Base-by-base conservation (phyloP, 1,140 invertebrate species). In the Octopus sinensis region DNA sequence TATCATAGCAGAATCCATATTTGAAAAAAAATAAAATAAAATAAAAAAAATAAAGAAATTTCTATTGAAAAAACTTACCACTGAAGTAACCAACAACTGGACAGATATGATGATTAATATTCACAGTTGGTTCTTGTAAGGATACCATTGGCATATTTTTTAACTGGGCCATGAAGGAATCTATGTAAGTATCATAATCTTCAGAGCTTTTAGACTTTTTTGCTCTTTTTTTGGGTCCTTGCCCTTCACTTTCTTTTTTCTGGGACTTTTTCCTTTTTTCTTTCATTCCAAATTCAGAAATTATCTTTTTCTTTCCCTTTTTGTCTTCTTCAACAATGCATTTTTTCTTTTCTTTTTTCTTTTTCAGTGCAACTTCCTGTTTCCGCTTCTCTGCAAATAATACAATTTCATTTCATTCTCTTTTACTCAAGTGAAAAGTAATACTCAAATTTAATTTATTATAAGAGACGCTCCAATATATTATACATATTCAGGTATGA, bases 161-260 rank as follows among this genome's bases (percentile, higher is more conserved):
- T 62, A 98, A 90, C 88, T 98, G 96, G 51, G 92, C 92, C 93
- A 97, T 95, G 53, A 98, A 92, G 86, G 94, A 95, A 86, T 97
- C 96, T 84, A 97, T 95, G 87, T 95, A 97, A 7, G 94, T 94
- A 88, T 97, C 96, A 90, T 96, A 96, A 91, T 97, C 96, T 91
- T 97, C 96, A 86, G 97, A 95, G 17, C 95, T 92, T 86, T 95
- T 95, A 4, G 54, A 53, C 53, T 83, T 81, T 43, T 54, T 79
- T 10, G 53, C 30, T 30, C 79, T 62, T 62, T 78, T 80, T 51
- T 80, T 81, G 12, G 79, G 79, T 30, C 81, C 71, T 76, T 82
- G 51, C 53, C 79, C 52, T 83, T 79, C 83, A 84, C 81, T 81
- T 83, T 78, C 82, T 84, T 86, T 82, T 84, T 86, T 85, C 80